Base-by-base conservation (phyloP, 53 echinoderm and acorn worm species). In the Echinometra lucunter region DNA sequence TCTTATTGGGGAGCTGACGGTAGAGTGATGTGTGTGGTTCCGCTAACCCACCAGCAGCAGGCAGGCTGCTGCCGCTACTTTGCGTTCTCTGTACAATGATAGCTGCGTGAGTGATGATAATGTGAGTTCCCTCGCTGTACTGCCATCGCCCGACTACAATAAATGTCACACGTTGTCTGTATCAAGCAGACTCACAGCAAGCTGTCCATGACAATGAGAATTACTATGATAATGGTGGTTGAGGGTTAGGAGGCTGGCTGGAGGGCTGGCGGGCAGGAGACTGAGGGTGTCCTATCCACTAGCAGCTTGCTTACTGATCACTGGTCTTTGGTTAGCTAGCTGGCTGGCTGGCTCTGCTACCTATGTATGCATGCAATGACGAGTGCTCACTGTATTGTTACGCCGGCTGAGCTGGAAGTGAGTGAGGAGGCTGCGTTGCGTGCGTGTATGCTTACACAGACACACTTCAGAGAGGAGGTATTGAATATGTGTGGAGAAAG, bases 161-260 rank as follows among this genome's bases (percentile, higher is more conserved):
- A 30, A 92, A 92, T 78, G 92, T 92, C 92, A 92, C 92, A 92
- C 92, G 57, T 92, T 44, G 69, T 45, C 45, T 40, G 45, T 66
- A 67, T 91, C 58, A 91, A 37, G 58, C 92, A 35, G 55, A 37
- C 92, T 45, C 78, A 35, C 57, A 69, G 91, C 91, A 78, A 78
- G 78, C 92, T 78, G 58, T 25, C 81, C 37, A 74, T 34, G 56
- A 92, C 92, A 78, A 78, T 78, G 80, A 89, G 60, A 89, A 37
- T 35, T 34, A 18, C 60, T 30, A 23, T 25, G 56, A 56, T 30
- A 60, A 58, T 57, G 89, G 37, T 89, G 63, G 21, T 38, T 63
- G 89, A 49, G 49, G 85, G 85, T 78, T 85, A 49, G 49, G 6
- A 21, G 81, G 40, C 81, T 44, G 83, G 27, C 44, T 44, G 83